Evolutionary conservation across 2,797 vertebrate genomes (phyloP), one percentile per base, ranked within the genome.

Genomic region (Prunella strophiata): DNA sequence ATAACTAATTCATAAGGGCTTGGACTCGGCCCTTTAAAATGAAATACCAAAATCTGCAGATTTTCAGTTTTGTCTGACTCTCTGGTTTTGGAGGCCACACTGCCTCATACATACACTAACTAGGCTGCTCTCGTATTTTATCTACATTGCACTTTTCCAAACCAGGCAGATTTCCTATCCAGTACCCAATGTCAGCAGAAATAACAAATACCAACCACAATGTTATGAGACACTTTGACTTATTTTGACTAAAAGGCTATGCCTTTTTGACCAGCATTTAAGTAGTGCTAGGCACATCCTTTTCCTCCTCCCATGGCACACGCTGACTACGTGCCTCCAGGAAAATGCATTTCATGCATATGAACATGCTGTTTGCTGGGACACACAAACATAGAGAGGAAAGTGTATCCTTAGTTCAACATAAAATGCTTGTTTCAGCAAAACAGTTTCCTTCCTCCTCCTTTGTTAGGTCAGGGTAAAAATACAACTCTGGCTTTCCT

Each of bases 391-490:
- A 42, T 1, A 78, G 65, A 85, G 65, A 86, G 74, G 66, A 82
- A 93, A 87, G 67, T 15, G n/a, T 90, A 94, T 89, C 85, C 59
- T 86, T 76, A 88, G 63, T 80, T 26, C 84, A 70, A 62, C 34
- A 67, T 32, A 90, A 81, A 94, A 79, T 38, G 67, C 89, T 85
- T 87, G 50, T 45, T 95, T 94, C 95, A 96, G 96, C 95, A 91
- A 61, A 96, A 93, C 57, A 71, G 81, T 87, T 96, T 96, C 94
- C 94, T 97, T 97, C 96, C 95, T 93, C 63, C 85, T 91, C 52
- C 65, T 94, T 94, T 91, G 94, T 96, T 93, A 90, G 80, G 71
- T 89, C 95, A 87, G 83, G 65, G 36, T 85, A 55, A 94, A 96
- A 97, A 96, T 90, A 94, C 18, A 93, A 92, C 70, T 78, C 70